These are phyloP conservation scores for Synergus umbraculus DNA, from an alignment of 2,888 invertebrate species.

Conservation along the genomic window DNA sequence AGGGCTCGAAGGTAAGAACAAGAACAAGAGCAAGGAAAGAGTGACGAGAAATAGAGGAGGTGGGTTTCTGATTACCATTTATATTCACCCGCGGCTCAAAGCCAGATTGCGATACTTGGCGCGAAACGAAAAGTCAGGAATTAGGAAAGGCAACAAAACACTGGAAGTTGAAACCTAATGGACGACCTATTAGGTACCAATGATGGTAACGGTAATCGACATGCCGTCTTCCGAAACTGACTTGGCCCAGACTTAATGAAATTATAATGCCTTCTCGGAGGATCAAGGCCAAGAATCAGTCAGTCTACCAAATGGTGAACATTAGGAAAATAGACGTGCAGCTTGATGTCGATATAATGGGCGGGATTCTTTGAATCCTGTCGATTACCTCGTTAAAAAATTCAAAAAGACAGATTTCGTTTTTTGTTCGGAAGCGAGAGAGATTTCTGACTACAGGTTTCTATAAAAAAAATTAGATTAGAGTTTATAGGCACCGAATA, in stretches of 20 bases:
- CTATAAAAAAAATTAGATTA: neutral
- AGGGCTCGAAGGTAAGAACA: conserved; percentile 8
- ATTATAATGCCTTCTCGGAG: conserved; percentile 63
- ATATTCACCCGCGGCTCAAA: conserved; percentile 10
- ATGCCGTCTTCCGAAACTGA: neutral
- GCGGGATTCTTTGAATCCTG: conserved; percentile 59
- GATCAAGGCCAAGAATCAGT: conserved; percentile 41
- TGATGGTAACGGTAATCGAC: conserved; percentile 18
- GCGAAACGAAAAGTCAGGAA: conserved; percentile 24
- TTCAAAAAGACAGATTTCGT: neutral
- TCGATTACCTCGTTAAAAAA: conserved; percentile 4
- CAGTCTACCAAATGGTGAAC: conserved; percentile 62
- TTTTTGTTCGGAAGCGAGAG: neutral
- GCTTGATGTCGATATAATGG: conserved; percentile 70
- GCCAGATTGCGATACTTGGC: conserved; percentile 3
- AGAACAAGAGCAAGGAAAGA: neutral
- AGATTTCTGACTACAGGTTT: neutral
- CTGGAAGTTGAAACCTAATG: conserved; percentile 42
- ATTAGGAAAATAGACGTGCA: conserved; percentile 60
- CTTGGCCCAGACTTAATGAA: conserved; percentile 63
- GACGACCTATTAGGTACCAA: conserved; percentile 4
- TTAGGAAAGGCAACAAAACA: conserved; percentile 10
- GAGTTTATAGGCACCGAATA: too few species aligned
- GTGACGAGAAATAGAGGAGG: conserved; percentile 11
- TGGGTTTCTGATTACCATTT: conserved; percentile 12